Conservation (phyloP, 2,888 invertebrate species). For the Lepidochrysops patricia region DNA sequence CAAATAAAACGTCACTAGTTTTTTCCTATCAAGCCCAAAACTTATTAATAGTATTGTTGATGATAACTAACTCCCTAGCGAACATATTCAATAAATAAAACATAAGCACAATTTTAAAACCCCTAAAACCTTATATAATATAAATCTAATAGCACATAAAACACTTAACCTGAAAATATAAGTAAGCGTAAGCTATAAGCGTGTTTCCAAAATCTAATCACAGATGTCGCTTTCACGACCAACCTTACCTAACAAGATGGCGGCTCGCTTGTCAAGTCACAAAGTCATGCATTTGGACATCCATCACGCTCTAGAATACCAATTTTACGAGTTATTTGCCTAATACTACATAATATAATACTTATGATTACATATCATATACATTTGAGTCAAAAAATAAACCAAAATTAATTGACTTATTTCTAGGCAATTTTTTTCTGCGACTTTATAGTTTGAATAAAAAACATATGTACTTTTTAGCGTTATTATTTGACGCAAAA, state of each 20-base stretch:
- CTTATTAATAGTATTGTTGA: no score
- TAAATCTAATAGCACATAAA: not conserved
- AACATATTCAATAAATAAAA: not conserved
- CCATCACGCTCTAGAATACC: conserved; percentile 70
- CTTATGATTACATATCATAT: not conserved
- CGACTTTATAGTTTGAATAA: no score
- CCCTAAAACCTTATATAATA: not conserved
- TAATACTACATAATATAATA: not conserved
- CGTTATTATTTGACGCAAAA: no score
- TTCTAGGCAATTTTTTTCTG: no score
- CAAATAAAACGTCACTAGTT: no score
- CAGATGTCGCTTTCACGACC: conserved; percentile 49
- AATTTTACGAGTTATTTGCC: conserved; percentile 24
- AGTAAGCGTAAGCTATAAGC: not conserved
- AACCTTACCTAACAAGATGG: conserved; percentile 59
- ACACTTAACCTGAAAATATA: not conserved
- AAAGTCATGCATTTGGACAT: conserved; percentile 63
- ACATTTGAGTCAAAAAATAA: not conserved
- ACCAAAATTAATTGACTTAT: no score
- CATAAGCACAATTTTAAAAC: not conserved
- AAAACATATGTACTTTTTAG: no score
- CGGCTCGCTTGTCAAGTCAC: conserved; percentile 54
- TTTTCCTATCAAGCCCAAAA: not conserved
- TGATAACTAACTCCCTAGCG: no score
- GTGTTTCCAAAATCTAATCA: not conserved